These are phyloP conservation scores for Pipistrellus kuhlii DNA, from an alignment of 2,797 vertebrate genomes.

Conservation along the genomic window DNA sequence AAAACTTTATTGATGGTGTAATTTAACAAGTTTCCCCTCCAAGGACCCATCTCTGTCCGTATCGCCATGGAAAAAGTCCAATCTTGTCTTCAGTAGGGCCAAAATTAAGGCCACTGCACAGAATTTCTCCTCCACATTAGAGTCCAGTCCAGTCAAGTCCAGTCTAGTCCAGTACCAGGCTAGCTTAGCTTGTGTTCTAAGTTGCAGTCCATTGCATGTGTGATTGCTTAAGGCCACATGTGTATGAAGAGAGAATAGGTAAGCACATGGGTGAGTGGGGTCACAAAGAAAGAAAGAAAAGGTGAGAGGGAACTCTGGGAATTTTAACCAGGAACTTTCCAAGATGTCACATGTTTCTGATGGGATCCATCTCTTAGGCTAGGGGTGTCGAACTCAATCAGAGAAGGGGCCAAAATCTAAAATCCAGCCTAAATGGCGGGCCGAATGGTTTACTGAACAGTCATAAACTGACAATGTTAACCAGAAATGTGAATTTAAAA, in stretches of 20 bases:
- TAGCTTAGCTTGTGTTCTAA: background rate
- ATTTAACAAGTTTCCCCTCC: background rate
- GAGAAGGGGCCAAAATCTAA: too few relatives aligned
- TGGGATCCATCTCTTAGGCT: background rate
- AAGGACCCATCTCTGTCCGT: background rate
- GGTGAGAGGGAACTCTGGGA: background rate
- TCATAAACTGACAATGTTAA: too few relatives aligned
- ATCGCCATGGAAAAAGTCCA: background rate
- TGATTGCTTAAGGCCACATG: background rate
- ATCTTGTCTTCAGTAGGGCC: background rate
- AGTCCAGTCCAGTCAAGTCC: background rate
- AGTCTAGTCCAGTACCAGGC: background rate
- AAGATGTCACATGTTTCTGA: background rate
- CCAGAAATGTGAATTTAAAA: too few relatives aligned
- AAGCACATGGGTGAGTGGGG: background rate
- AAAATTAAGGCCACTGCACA: background rate
- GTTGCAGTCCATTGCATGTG: background rate
- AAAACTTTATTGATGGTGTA: background rate
- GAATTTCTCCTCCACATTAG: background rate
- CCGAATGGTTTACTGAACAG: too few relatives aligned
- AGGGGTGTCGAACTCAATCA: rapidly evolving
- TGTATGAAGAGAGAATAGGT: background rate
- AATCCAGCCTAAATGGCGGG: too few relatives aligned
- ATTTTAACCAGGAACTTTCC: background rate
- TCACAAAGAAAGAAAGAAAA: background rate